phyloP scores from a whole-genome alignment of 2,113 vertebrate species.

The Rhinolophus sinicus region DNA sequence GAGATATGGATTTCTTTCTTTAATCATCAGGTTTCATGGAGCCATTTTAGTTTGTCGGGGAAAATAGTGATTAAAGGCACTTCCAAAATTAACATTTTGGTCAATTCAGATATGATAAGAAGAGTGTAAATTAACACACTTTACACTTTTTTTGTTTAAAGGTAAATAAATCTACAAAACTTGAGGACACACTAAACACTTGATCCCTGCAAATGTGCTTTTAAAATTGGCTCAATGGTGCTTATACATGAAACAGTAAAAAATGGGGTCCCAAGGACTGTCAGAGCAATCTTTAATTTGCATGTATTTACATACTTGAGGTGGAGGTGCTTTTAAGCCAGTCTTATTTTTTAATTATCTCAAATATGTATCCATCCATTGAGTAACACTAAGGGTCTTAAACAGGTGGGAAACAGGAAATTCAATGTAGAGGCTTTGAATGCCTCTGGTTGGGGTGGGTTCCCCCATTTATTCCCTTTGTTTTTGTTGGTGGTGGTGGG shows the following conservation, averaged over 20 bases:
- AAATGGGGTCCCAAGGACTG: conserved; percentile 6
- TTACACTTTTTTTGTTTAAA: conserved; percentile 16
- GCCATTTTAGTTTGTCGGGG: conserved; percentile 14
- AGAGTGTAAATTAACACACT: not conserved
- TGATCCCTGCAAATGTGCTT: conserved; percentile 46
- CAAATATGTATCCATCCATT: conserved; percentile 47
- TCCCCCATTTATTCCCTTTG: too few species aligned
- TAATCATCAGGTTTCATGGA: conserved; percentile 47
- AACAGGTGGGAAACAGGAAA: conserved; percentile 65
- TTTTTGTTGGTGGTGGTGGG: not conserved
- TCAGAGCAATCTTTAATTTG: conserved; percentile 32
- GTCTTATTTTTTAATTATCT: conserved; percentile 64
- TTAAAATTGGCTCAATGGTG: conserved; percentile 58
- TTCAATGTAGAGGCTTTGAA: not conserved
- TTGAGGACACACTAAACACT: conserved; percentile 27
- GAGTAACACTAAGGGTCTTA: conserved; percentile 60
- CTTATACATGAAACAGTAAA: conserved; percentile 16
- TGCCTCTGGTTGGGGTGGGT: not conserved
- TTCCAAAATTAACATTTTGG: conserved; percentile 25
- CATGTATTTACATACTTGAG: conserved; percentile 55
- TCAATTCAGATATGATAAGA: not conserved
- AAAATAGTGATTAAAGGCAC: conserved; percentile 53
- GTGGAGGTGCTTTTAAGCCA: conserved; percentile 54
- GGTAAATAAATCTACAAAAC: conserved; percentile 32
- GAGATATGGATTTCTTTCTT: not conserved